Percentiles rank a stretch among this genome's conserved stretches.
phyloP scores from a whole-genome alignment of 2,888 invertebrate species.

The Mactromeris polynyma region DNA sequence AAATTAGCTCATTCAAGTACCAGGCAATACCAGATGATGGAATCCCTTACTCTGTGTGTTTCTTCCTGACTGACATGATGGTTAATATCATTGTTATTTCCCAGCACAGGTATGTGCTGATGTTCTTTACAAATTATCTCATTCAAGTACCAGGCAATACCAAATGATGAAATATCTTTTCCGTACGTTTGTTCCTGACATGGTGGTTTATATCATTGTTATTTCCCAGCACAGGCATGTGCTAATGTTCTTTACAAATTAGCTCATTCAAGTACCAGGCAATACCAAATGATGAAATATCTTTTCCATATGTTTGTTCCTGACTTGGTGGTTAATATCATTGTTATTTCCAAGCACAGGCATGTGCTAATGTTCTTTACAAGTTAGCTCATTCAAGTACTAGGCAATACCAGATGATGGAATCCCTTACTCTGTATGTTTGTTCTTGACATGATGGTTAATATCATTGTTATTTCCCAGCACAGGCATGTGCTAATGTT shows the following conservation, averaged over 20 bases:
- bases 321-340: neutral
- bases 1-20: slow-evolving; percentile 29
- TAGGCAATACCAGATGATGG: neutral
- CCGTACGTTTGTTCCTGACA: neutral
- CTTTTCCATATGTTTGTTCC: neutral
- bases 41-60: no score
- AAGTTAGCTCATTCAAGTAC: neutral
- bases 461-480: neutral
- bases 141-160: slow-evolving; percentile 25
- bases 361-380: neutral
- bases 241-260: neutral
- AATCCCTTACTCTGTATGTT: neutral
- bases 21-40: slow-evolving; percentile 9
- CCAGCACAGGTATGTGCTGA: slow-evolving; percentile 41
- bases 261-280: neutral
- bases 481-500: neutral
- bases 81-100: neutral
- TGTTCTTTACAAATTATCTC: slow-evolving; percentile 23
- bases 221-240: slow-evolving; percentile 2
- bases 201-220: neutral
- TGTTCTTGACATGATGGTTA: neutral
- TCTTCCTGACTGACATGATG: neutral
- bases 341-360: neutral
- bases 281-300: neutral
- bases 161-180: neutral